phyloP scores from a whole-genome alignment of 2,113 vertebrate species.

The Oceanites oceanicus region DNA sequence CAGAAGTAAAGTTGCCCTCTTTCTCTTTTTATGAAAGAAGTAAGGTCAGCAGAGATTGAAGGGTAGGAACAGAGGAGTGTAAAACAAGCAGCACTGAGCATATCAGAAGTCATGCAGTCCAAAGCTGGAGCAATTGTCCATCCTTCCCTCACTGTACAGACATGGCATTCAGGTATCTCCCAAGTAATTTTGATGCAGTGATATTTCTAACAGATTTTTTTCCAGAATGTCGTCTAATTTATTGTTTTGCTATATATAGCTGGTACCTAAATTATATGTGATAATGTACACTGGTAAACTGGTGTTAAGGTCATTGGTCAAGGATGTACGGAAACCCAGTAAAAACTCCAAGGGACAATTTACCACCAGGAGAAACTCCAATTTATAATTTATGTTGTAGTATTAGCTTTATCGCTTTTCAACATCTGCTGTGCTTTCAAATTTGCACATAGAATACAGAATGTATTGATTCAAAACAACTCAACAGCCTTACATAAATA shows the following conservation, averaged over 20 bases:
- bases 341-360: background rate
- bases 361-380: background rate
- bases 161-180: background rate
- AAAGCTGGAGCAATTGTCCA: background rate
- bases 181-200: background rate
- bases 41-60: background rate
- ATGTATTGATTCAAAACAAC: background rate
- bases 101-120: background rate
- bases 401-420: background rate
- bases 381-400: background rate
- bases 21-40: background rate
- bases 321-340: background rate
- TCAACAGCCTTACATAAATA: background rate
- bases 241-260: background rate
- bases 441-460: background rate
- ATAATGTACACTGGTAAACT: background rate
- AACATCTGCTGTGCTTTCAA: background rate
- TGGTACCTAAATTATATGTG: background rate
- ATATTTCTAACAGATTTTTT: background rate
- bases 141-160: background rate
- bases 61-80: background rate
- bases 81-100: background rate
- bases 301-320: background rate
- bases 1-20: background rate
- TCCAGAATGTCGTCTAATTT: background rate